Evolutionary conservation across 2,113 vertebrate species (phyloP), one percentile per base, ranked within the genome.

Genomic region (Oxygymnocypris stewartii): DNA sequence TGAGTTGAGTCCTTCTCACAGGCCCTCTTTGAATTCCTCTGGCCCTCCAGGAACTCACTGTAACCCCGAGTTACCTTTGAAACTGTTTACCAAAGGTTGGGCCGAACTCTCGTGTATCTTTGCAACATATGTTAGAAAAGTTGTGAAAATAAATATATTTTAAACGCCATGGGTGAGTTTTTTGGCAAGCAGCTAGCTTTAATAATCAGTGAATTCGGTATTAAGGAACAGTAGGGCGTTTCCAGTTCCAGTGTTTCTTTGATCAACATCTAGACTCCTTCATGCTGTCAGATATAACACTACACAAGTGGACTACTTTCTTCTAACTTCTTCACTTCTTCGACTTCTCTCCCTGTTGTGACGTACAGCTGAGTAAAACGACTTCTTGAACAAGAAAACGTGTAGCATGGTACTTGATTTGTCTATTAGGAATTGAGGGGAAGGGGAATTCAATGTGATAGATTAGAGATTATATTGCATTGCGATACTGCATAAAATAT

Each of bases 51-150:
- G 20, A 83, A 10, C 83, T 59, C 57, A 18, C 51, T 63, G 16
- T 40, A 20, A 37, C 67, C 35, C 18, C 0, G 13, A 23, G 31
- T 40, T 71, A 10, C 18, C 85, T 92, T 87, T 40, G 44, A 88
- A 81, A 78, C 37, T 89, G 88, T 93, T 92, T 90, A 92, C 91
- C 87, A 89, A 87, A 65, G 89, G 83, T 88, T 86, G 89, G 59
- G 85, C 77, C 88, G 86, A 92, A 90, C 87, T 92, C 86, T 79
- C 67, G 84, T 82, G 92, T 91, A 93, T 94, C 92, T 92, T 88
- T 87, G 6, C 4, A 76, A 14, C n/a, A 44, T 25, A 14, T 18
- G 54, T 20, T 20, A 20, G 2, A 25, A 87, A 91, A 71, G 18
- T 31, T 79, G 31, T 59, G 40, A 57, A 59, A 57, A 23, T 79